phyloP scores from a whole-genome alignment of 23 tunicate genomes.

The Ascidia mentula region DNA sequence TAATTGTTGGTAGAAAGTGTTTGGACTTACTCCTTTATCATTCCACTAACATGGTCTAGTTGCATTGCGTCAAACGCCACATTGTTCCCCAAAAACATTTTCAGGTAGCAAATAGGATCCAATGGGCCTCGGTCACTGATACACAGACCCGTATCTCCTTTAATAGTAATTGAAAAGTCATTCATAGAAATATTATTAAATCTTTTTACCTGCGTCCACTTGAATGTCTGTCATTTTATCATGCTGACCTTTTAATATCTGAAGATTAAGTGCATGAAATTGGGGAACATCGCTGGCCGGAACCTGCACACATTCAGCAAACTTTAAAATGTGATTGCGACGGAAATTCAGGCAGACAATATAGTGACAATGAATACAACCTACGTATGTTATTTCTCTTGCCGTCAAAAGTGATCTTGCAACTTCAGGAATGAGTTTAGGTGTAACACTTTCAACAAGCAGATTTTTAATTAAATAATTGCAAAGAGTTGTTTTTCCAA shows the following conservation, averaged over 20 bases:
- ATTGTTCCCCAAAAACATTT: neutral
- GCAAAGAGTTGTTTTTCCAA: neutral
- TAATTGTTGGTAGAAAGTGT: too few relatives aligned
- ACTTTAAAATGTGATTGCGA: neutral
- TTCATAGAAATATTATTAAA: too few relatives aligned
- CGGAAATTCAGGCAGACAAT: too few relatives aligned
- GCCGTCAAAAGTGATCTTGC: neutral
- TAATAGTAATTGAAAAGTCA: too few relatives aligned
- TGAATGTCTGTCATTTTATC: neutral
- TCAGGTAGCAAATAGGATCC: constrained; percentile 14
- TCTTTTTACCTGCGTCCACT: too few relatives aligned
- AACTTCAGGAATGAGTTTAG: neutral
- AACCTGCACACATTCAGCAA: neutral
- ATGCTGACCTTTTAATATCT: neutral
- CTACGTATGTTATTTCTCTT: neutral
- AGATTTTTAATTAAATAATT: neutral
- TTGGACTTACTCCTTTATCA: neutral
- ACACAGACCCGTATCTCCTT: too few relatives aligned
- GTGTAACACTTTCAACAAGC: neutral
- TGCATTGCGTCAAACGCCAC: neutral
- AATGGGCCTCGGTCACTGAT: constrained; percentile 14
- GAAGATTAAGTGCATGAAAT: neutral
- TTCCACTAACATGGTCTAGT: neutral
- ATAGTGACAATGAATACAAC: too few relatives aligned
- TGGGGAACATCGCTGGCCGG: neutral